Percentiles rank a stretch among this genome's conserved stretches.
phyloP scores from a whole-genome alignment of 2,888 invertebrate species.

The Platycheirus rosarum region DNA sequence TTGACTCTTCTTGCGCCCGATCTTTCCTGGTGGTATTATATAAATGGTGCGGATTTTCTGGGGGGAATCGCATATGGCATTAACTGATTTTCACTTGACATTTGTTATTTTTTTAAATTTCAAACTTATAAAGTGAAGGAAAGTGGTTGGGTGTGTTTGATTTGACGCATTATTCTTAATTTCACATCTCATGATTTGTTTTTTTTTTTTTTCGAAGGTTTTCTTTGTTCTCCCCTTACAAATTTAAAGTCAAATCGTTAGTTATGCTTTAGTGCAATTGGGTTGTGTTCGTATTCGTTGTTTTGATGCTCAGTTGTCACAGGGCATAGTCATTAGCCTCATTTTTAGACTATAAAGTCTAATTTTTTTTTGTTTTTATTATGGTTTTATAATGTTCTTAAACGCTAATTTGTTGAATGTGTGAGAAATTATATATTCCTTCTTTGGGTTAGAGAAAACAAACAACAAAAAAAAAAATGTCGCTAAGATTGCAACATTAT shows the following conservation, averaged over 20 bases:
- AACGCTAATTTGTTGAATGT: neutral
- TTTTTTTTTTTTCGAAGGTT: slow-evolving; percentile 1
- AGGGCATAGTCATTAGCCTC: neutral
- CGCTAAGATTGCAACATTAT: neutral
- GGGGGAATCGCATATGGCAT: too few species aligned
- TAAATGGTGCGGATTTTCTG: neutral
- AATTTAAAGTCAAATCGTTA: slow-evolving; percentile 46
- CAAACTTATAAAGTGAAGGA: slow-evolving; percentile 7
- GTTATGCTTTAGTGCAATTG: slow-evolving; percentile 52
- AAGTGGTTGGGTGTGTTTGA: slow-evolving; percentile 9
- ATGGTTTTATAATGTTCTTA: neutral
- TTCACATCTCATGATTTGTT: slow-evolving; percentile 5
- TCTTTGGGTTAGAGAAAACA: neutral
- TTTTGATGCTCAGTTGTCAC: neutral
- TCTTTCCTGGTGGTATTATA: neutral
- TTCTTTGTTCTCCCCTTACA: slow-evolving; percentile 10
- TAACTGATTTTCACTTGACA: slow-evolving; percentile 9
- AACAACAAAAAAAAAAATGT: neutral
- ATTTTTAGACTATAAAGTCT: neutral
- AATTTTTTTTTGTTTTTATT: neutral
- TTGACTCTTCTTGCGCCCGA: neutral
- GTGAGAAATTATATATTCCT: neutral
- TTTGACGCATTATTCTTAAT: slow-evolving; percentile 14
- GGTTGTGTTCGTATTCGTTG: slow-evolving; percentile 21
- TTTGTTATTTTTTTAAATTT: slow-evolving; percentile 17